A percentile compares a stretch with the other conserved stretches of the same genome.
phyloP scores from a whole-genome alignment of 1,140 invertebrate genomes.

The Tyrophagus putrescentiae region DNA sequence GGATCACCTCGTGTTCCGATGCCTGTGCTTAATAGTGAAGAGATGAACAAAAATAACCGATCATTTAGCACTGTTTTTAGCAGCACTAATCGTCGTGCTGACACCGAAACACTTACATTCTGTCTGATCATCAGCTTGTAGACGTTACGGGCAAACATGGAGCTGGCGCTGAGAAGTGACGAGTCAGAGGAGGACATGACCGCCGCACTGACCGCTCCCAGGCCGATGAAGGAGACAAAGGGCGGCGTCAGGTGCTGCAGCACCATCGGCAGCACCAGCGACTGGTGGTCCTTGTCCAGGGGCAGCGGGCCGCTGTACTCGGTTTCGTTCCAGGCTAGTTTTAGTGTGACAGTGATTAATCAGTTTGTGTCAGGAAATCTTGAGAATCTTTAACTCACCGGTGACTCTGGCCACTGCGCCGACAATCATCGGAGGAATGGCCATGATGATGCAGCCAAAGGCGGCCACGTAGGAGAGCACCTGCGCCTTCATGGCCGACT shows the following conservation, averaged over 20 bases:
- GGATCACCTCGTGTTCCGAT: slow-evolving; percentile 90
- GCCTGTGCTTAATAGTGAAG: slow-evolving; percentile 41
- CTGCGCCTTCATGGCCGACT: slow-evolving; percentile 78
- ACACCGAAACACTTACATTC: slow-evolving; percentile 43
- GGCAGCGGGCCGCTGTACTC: slow-evolving; percentile 50
- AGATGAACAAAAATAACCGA: not conserved
- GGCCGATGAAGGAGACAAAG: slow-evolving; percentile 85
- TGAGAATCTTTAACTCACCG: slow-evolving; percentile 41
- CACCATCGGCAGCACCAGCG: slow-evolving; percentile 90
- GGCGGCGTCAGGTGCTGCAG: slow-evolving; percentile 81
- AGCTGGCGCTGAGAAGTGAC: slow-evolving; percentile 84
- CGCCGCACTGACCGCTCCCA: slow-evolving; percentile 93
- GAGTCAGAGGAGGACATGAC: slow-evolving; percentile 98
- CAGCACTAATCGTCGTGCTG: not conserved
- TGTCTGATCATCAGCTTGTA: slow-evolving; percentile 91
- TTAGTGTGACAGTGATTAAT: slow-evolving; percentile 18
- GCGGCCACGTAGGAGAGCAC: slow-evolving; percentile 91
- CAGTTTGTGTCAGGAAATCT: not conserved
- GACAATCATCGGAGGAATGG: slow-evolving; percentile 85
- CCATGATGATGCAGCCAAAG: slow-evolving; percentile 84
- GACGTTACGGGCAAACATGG: slow-evolving; percentile 95
- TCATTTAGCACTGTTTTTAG: not conserved
- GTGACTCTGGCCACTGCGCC: slow-evolving; percentile 89
- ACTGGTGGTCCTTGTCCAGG: slow-evolving; percentile 56
- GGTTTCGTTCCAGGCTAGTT: slow-evolving; percentile 78